phyloP scores from a whole-genome alignment of 2,113 vertebrate genomes.

The Sinocyclocheilus maitianheensis region DNA sequence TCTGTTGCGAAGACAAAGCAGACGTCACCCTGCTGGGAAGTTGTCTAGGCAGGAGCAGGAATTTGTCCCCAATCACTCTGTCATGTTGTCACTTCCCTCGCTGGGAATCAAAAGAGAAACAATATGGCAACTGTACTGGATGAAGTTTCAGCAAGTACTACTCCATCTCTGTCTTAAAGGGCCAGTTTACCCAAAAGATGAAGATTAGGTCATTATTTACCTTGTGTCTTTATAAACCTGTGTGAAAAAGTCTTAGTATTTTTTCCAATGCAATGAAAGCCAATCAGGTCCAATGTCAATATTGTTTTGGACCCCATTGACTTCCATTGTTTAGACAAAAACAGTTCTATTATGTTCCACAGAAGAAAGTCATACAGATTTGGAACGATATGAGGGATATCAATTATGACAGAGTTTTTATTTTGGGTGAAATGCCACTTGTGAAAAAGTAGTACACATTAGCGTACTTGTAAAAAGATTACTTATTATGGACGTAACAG shows the following conservation, averaged over 20 bases:
- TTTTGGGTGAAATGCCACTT: background rate
- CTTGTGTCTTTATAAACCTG: background rate
- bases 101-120: conserved; percentile 42
- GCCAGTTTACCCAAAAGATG: background rate
- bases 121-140: conserved; percentile 40
- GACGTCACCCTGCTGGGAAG: conserved; percentile 54
- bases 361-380: background rate
- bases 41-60: conserved; percentile 60
- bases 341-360: background rate
- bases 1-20: conserved; percentile 56
- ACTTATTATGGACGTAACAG: background rate
- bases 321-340: background rate
- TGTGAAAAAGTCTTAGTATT: too few relatives aligned
- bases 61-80: conserved; percentile 55
- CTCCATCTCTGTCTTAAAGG: conserved; percentile 15
- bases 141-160: conserved; percentile 19
- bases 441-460: background rate
- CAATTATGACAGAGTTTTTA: background rate
- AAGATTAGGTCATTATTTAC: background rate
- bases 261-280: too few relatives aligned
- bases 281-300: too few relatives aligned
- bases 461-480: background rate
- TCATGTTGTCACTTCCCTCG: conserved; percentile 55
- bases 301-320: too few relatives aligned
- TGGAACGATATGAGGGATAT: background rate